phyloP scores from a whole-genome alignment of 2,113 vertebrate genomes.

The Laticauda laticaudata region DNA sequence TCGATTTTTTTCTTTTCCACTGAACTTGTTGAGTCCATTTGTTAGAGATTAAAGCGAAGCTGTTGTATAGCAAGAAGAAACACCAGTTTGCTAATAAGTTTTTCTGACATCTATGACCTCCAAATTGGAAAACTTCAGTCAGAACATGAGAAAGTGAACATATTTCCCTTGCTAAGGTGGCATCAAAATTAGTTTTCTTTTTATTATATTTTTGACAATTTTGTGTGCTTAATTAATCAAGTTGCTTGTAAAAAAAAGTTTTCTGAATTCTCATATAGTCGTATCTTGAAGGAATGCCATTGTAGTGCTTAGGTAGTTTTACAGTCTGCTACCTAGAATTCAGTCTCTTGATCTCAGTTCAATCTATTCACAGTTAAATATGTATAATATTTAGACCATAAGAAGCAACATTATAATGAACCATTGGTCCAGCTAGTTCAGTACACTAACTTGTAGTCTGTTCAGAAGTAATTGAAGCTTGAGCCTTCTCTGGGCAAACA shows the following conservation, averaged over 20 bases:
- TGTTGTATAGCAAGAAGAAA: conserved; percentile 16
- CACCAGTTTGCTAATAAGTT: conserved; percentile 53
- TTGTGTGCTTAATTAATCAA: background rate
- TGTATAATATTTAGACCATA: background rate
- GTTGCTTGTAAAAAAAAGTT: background rate
- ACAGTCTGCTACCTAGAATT: background rate
- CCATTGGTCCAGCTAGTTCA: background rate
- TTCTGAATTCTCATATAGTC: background rate
- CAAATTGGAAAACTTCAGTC: conserved; percentile 35
- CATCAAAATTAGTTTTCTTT: background rate
- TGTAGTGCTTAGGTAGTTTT: background rate
- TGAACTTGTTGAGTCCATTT: conserved; percentile 27
- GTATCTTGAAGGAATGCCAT: background rate
- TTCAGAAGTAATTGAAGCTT: background rate
- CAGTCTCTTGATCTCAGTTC: background rate
- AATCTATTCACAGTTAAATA: background rate
- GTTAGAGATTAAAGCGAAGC: conserved; percentile 46
- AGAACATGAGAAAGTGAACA: background rate
- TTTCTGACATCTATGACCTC: conserved; percentile 36
- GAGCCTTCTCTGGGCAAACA: background rate
- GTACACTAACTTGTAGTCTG: background rate
- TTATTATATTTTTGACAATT: background rate
- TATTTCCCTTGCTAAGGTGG: background rate
- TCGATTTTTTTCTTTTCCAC: conserved; percentile 15
- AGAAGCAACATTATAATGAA: background rate